Conservation (phyloP, 2,888 invertebrate genomes). For the Norana najaformis region DNA sequence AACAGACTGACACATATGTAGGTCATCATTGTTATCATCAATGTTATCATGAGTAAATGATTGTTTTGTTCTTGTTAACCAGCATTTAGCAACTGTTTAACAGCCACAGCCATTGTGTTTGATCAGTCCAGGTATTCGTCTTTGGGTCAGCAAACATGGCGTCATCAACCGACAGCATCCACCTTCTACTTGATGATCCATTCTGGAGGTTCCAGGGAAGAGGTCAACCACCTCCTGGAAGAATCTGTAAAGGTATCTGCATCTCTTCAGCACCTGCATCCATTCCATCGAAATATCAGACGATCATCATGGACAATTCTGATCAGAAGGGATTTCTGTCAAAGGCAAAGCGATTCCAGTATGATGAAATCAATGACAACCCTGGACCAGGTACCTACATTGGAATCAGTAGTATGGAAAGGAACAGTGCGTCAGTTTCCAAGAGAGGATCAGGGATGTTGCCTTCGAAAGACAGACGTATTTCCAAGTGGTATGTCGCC, state of each 20-base stretch:
- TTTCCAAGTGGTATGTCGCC: conserved; percentile 47
- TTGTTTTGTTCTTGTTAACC: background rate
- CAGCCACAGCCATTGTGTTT: background rate
- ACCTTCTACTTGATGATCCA: background rate
- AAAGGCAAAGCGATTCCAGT: conserved; percentile 57
- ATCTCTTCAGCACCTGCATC: conserved; percentile 58
- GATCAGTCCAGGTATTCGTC: background rate
- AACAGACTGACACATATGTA: too few relatives aligned
- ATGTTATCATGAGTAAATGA: background rate
- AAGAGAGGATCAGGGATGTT: conserved; percentile 61
- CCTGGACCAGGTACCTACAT: conserved; percentile 61
- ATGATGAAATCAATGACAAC: conserved; percentile 51
- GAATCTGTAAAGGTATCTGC: conserved; percentile 51
- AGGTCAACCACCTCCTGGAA: background rate
- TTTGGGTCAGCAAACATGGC: background rate
- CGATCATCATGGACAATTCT: conserved; percentile 58
- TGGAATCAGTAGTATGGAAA: conserved; percentile 48
- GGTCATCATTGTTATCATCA: too few relatives aligned
- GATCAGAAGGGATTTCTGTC: conserved; percentile 59
- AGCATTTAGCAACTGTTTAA: background rate
- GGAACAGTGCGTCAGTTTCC: conserved; percentile 53
- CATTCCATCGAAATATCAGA: conserved; percentile 62
- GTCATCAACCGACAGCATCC: background rate
- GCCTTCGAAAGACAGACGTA: conserved; percentile 57
- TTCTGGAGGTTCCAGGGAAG: conserved; percentile 13